Evolutionary conservation across 2,888 invertebrate species (phyloP), one percentile per base, ranked within the genome.

Genomic region (Oscheius onirici): DNA sequence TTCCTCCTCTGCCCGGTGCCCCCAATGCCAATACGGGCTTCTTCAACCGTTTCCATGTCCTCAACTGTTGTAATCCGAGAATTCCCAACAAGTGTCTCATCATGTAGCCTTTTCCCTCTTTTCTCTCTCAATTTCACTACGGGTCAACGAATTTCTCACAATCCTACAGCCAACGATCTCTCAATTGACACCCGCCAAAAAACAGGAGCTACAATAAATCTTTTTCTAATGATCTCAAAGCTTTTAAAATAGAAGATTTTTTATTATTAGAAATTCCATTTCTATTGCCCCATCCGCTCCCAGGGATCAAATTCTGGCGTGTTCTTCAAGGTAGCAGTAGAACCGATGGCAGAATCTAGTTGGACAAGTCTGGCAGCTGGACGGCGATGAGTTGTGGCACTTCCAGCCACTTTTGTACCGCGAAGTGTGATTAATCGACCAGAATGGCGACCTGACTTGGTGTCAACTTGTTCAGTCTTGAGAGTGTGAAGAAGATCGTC

Each of bases 1-100:
- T 84, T 15, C 84, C 84, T n/a, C 83, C 84, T 11, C 73, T 83
- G 28, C 75, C 84, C n/a, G 80, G 77, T 11, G 75, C 77, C 17
- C 75, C 79, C 2, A 77, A 71, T 51, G 69, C 75, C 22, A 74
- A 69, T 40, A 61, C 63, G 22, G 69, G 72, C 5, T 72, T 43
- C 34, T 20, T 58, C n/a, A 58, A 57, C 57, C 58, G 43, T 58
- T 65, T 79, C 3, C 75, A 75, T 34, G 54, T 60, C 15, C 68
- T 78, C 44, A 74, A 74, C 46, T 81, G 79, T 41, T 80, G 79
- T 58, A 78, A 78, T 61, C 79, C 81, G 1, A 69, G 81, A 54
- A 80, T 82, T 28, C 83, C 79, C 1, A 74, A 76, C 44, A 77
- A 79, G 67, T 84, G 84, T 74, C 69, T 77, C 15, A 83, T 84